Evolutionary conservation across 2,888 invertebrate genomes (phyloP).

Genomic region (Perizoma affinitatum): DNA sequence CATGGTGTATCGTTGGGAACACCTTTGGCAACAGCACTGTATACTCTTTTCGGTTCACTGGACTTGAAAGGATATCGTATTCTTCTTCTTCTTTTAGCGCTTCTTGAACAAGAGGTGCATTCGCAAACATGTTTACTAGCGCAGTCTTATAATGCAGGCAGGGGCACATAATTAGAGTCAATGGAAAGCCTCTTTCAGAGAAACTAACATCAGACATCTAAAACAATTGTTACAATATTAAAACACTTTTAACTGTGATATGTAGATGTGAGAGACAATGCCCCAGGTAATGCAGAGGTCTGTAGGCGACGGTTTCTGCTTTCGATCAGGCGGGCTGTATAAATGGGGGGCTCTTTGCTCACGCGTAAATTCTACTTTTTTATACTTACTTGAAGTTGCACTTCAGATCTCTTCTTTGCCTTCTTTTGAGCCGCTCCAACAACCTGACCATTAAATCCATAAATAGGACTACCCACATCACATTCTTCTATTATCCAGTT

Average conservation of each 20-base stretch:
- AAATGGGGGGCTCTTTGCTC: too few species aligned
- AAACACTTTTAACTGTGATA: conserved; percentile 1
- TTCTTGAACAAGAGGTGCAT: conserved; percentile 49
- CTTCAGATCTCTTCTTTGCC: conserved; percentile 68
- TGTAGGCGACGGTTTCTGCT: too few species aligned
- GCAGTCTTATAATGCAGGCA: conserved; percentile 63
- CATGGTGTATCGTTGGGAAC: conserved; percentile 62
- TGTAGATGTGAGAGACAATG: not conserved
- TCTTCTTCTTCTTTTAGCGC: conserved; percentile 57
- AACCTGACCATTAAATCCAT: conserved; percentile 63
- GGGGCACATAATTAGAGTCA: conserved; percentile 66
- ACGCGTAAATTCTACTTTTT: too few species aligned
- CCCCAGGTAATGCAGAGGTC: too few species aligned
- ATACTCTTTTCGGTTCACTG: conserved; percentile 60
- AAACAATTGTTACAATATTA: conserved; percentile 30
- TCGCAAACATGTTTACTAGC: conserved; percentile 59
- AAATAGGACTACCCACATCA: conserved; percentile 64
- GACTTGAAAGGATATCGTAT: conserved; percentile 56
- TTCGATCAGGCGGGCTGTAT: too few species aligned
- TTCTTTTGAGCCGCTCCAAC: conserved; percentile 65
- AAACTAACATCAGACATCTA: conserved; percentile 58
- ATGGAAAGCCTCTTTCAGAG: conserved; percentile 67
- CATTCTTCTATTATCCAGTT: conserved; percentile 70
- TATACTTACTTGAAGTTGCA: conserved; percentile 49
- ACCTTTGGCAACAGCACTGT: conserved; percentile 68